phyloP scores from a whole-genome alignment of 1,140 invertebrate species.

The Metopolophium dirhodum region DNA sequence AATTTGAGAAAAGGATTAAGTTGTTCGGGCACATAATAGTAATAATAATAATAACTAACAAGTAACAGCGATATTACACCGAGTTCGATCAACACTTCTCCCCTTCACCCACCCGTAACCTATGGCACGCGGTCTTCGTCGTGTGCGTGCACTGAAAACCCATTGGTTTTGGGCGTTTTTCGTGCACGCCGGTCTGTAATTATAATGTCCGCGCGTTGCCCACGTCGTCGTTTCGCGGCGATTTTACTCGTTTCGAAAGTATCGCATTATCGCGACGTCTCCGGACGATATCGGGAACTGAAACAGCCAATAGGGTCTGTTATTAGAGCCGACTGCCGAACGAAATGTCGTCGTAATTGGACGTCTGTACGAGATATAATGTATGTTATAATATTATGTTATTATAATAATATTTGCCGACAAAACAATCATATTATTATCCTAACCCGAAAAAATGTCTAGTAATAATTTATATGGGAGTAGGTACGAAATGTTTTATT shows the following conservation, averaged over 20 bases:
- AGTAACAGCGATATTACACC: conserved; percentile 1
- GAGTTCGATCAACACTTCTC: background rate
- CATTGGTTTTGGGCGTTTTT: conserved; percentile 15
- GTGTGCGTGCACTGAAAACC: background rate
- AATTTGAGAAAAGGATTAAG: background rate
- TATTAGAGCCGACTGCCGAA: background rate
- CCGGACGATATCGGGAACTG: background rate
- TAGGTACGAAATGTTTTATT: conserved; percentile 30
- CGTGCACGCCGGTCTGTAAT: background rate
- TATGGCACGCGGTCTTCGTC: background rate
- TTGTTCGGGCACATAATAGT: background rate
- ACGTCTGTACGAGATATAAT: background rate
- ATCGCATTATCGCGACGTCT: background rate
- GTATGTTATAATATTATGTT: background rate
- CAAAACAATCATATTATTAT: background rate
- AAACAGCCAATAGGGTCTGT: conserved; percentile 7
- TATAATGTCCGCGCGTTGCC: background rate
- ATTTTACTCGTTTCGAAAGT: conserved; percentile 5
- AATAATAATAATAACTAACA: background rate
- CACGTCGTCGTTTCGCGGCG: background rate
- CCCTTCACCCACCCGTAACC: background rate
- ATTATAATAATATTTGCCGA: background rate
- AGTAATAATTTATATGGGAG: conserved; percentile 31
- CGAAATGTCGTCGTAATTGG: conserved; percentile 28
- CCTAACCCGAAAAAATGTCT: conserved; percentile 24